phyloP scores from a whole-genome alignment of 2,888 invertebrate genomes.

The Drosophila neonasuta region DNA sequence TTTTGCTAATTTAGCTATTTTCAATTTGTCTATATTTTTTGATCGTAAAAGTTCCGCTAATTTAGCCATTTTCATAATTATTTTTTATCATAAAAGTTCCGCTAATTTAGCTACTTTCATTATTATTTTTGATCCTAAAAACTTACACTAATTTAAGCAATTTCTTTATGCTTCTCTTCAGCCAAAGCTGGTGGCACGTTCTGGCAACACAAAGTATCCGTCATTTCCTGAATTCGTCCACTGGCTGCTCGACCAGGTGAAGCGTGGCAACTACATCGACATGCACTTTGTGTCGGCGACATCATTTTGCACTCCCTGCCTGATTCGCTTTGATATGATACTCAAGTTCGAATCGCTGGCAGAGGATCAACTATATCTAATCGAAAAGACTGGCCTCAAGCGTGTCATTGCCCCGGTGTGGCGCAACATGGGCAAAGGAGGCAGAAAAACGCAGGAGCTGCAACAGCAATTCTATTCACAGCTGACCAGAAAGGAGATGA shows the following conservation, averaged over 20 bases:
- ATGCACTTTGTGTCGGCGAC: slow-evolving; percentile 95
- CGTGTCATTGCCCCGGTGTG: slow-evolving; percentile 91
- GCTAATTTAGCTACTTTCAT: no score
- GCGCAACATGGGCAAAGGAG: slow-evolving; percentile 90
- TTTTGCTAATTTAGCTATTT: no score
- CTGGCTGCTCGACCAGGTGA: slow-evolving; percentile 88
- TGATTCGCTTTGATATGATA: slow-evolving; percentile 90
- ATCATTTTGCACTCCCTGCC: slow-evolving; percentile 92
- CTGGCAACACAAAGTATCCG: slow-evolving; percentile 85
- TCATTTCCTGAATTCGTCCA: slow-evolving; percentile 91
- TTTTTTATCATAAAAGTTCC: no score
- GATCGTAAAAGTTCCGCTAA: no score
- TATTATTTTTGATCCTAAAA: no score
- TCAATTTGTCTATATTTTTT: no score
- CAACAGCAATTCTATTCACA: slow-evolving; percentile 90
- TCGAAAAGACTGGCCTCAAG: slow-evolving; percentile 88
- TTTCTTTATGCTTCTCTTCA: neutral
- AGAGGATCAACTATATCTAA: slow-evolving; percentile 91
- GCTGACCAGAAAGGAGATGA: slow-evolving; percentile 88
- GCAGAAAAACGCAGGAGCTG: slow-evolving; percentile 88
- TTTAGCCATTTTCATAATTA: no score
- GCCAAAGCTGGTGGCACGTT: slow-evolving; percentile 62
- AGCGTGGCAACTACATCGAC: slow-evolving; percentile 85
- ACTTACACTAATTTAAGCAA: no score
- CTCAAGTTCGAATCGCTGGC: slow-evolving; percentile 92